A percentile compares a stretch with the other conserved stretches of the same genome.
Evolutionary conservation across 2,113 vertebrate genomes (phyloP).

Genomic region (Chaetodon auriga): DNA sequence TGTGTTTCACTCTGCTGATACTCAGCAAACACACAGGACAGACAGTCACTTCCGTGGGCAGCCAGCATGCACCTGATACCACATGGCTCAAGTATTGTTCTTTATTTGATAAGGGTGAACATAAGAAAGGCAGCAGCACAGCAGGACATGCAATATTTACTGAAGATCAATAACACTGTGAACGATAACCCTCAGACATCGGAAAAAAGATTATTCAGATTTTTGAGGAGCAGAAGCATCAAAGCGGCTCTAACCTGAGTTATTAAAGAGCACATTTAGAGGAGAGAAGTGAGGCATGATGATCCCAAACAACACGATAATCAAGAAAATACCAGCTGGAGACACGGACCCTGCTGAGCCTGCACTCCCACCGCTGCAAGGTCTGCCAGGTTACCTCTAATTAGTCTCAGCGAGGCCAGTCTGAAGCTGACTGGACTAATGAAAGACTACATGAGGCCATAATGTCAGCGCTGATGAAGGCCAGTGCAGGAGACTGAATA

Average conservation of each 20-base stretch:
- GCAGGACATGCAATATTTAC: conserved; percentile 44
- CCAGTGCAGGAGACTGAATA: background rate
- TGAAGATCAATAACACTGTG: conserved; percentile 5
- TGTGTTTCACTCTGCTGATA: conserved; percentile 43
- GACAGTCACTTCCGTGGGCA: conserved; percentile 18
- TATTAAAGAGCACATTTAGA: conserved; percentile 7
- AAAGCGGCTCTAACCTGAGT: conserved; percentile 2
- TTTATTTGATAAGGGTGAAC: conserved; percentile 55
- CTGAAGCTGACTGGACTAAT: conserved; percentile 21
- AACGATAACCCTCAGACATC: conserved; percentile 10
- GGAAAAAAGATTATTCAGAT: conserved; percentile 3
- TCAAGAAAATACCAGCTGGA: conserved; percentile 31
- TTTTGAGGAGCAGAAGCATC: conserved; percentile 8
- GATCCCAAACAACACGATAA: conserved; percentile 28
- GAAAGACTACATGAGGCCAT: conserved; percentile 6
- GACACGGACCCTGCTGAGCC: conserved; percentile 5
- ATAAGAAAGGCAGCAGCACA: conserved; percentile 8
- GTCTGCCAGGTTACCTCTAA: conserved; percentile 44
- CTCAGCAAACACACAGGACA: conserved; percentile 35
- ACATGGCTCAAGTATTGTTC: conserved; percentile 45
- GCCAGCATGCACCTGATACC: background rate
- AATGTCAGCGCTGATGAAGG: background rate
- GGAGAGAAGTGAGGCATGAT: background rate
- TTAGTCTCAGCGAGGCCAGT: conserved; percentile 44
- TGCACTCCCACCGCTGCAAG: conserved; percentile 3